A percentile compares a stretch with the other conserved stretches of the same genome.
Conservation (phyloP, 2,113 vertebrate genomes). For the Pterocles gutturalis region DNA sequence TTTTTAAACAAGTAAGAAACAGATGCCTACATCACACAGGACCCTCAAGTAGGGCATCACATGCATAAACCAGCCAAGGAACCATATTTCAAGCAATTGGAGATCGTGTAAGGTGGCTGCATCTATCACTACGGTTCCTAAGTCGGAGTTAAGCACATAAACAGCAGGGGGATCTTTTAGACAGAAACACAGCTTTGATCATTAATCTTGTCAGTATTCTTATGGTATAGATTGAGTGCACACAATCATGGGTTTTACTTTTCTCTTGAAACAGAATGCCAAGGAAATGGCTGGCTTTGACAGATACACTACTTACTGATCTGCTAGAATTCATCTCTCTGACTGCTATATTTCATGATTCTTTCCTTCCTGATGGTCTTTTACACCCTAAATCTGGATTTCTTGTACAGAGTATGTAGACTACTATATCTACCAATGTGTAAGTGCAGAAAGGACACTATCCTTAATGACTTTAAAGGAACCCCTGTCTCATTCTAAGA, state of each 20-base stretch:
- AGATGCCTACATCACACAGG: neutral
- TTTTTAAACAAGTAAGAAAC: neutral
- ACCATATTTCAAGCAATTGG: neutral
- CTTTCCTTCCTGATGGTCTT: neutral
- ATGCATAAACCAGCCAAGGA: neutral
- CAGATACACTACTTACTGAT: neutral
- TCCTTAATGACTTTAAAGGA: neutral
- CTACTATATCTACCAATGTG: neutral
- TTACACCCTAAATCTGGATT: neutral
- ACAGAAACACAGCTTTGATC: neutral
- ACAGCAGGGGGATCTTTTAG: neutral
- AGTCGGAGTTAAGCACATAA: neutral
- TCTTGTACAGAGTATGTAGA: neutral
- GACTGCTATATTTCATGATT: neutral
- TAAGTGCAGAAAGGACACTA: neutral
- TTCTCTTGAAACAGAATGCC: neutral
- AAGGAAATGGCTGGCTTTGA: neutral
- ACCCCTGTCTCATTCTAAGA: neutral
- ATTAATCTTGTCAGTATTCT: slow-evolving; percentile 11
- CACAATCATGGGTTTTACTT: neutral
- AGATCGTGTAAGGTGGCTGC: neutral
- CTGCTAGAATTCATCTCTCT: neutral
- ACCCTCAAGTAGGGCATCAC: neutral
- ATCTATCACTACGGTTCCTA: neutral
- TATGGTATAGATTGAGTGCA: slow-evolving; percentile 6